Percentiles rank a stretch among this genome's conserved stretches.
Evolutionary conservation across 2,797 vertebrate species (phyloP).

Genomic region (Prionace glauca): DNA sequence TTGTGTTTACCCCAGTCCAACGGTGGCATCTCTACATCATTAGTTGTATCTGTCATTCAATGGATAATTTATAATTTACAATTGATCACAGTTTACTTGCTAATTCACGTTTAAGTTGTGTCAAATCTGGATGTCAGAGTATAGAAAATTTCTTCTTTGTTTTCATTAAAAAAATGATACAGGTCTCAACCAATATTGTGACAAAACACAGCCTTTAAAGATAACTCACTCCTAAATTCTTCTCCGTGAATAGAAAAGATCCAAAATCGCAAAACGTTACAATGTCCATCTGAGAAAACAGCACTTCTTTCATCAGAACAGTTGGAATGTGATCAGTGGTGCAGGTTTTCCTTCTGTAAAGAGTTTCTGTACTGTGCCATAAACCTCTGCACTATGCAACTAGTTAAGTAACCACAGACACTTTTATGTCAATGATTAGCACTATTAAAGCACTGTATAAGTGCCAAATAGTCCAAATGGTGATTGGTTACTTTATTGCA

Average conservation of each 20-base stretch:
- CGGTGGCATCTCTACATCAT: too few relatives aligned
- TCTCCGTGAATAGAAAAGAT: background rate
- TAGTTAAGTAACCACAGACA: background rate
- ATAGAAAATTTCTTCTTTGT: too few relatives aligned
- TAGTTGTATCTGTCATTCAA: too few relatives aligned
- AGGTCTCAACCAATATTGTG: too few relatives aligned
- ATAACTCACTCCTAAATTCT: background rate
- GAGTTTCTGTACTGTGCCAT: background rate
- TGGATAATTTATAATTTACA: too few relatives aligned
- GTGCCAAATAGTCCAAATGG: conserved; percentile 8
- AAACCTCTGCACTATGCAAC: conserved; percentile 13
- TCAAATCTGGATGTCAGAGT: too few relatives aligned
- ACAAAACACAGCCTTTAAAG: too few relatives aligned
- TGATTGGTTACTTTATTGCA: background rate
- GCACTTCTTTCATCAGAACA: background rate
- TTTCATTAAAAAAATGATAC: too few relatives aligned
- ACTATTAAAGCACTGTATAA: background rate
- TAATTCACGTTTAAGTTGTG: too few relatives aligned
- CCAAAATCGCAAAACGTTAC: background rate
- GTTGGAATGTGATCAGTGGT: background rate
- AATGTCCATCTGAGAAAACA: background rate
- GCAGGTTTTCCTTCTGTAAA: background rate
- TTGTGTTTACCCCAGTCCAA: too few relatives aligned
- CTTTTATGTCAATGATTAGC: conserved; percentile 16
- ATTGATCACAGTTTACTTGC: too few relatives aligned